Base-by-base conservation (phyloP, 2,888 invertebrate species). In the Spodoptera exigua region DNA sequence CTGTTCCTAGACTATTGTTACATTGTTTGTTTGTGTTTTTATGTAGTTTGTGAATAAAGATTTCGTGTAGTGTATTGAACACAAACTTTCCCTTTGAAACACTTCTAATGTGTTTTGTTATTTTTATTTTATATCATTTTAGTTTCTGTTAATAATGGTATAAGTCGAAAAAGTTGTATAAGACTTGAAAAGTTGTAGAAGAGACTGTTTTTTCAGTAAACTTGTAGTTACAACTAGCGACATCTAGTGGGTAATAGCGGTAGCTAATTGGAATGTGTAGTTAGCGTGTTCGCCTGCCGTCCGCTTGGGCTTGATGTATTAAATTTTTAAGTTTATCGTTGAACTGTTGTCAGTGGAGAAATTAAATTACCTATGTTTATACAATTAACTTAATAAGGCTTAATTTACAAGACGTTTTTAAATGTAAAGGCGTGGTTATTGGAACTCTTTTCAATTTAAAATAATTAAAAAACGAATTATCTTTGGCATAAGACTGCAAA, bases 181-280 rank as follows among this genome's bases (percentile, higher is more conserved):
- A n/a, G 16, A 10, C 2, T 4, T 7, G 10, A 9, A 32, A 4
- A 32, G 43, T 17, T 13, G 10, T 11, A 10, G n/a, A 13, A 3
- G 16, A 2, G 3, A 13, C 11, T 14, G 14, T 45, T 13, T 39
- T 5, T 16, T 16, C 7, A 39, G 18, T n/a, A 17, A 55, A 12
- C 2, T 12, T 46, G 0, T 2, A 16, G 1, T 7, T 18, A 21
- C 7, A 35, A 45, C 57, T 63, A 65, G 56, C 77, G 85, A 74
- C 87, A 86, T 86, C 88, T 88, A 79, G 77, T 61, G 82, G 16
- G 16, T 34, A 83, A 78, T 85, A 84, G 86, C 66, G 11, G 40
- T 54, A 36, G 0, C 1, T 45, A 27, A 1, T 13, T 21, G 2
- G 2, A 16, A n/a, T n/a, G 18, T 7, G 18, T 9, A 27, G 9